Base-by-base conservation (phyloP, 2,113 vertebrate species). In the Paedocypris sp. region DNA sequence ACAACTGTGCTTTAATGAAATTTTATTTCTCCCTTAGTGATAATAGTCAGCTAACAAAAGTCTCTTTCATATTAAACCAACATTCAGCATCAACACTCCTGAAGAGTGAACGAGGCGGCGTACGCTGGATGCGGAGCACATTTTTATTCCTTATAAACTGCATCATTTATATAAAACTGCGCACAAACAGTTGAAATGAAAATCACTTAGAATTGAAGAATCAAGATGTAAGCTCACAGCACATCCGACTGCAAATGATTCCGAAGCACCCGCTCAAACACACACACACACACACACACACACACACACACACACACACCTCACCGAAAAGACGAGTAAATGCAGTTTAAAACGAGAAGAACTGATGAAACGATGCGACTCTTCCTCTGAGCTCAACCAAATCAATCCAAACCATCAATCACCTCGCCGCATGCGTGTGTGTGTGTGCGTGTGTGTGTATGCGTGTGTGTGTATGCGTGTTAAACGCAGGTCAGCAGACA, bases 61-160 rank as follows among this genome's bases (percentile, higher is more conserved):
- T n/a, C n/a, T 42, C 39, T 20, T 5, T 42, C 8, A 18, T 18
- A 42, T 2, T 10, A 42, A 42, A 10, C 7, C 9, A 3, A 2
- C 13, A 36, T n/a, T 12, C 4, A 2, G 8, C 1, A 36, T 12
- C 11, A 10, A 36, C 5, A 3, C 8, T 3, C n/a, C 11, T 1
- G 35, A 36, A 6, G 2, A 12, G 7, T 1, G 20, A 50, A 15
- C 6, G 32, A 1, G 8, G 10, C 20, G 20, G 29, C 13, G 3
- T 50, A 20, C 57, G 46, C 68, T 50, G 73, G 69, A 69, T 72
- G 65, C 73, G 75, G 67, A 86, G 84, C 80, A 83, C 83, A 69
- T 77, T 80, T 82, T 85, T 85, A 85, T 87, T 84, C 61, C 74
- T 82, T 85, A 84, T 80, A 86, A 87, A 87, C 75, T 78, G 83